Evolutionary conservation across 1,140 invertebrate species (phyloP), one percentile per base, ranked within the genome.

Genomic region (Ceratosolen fusciceps): DNA sequence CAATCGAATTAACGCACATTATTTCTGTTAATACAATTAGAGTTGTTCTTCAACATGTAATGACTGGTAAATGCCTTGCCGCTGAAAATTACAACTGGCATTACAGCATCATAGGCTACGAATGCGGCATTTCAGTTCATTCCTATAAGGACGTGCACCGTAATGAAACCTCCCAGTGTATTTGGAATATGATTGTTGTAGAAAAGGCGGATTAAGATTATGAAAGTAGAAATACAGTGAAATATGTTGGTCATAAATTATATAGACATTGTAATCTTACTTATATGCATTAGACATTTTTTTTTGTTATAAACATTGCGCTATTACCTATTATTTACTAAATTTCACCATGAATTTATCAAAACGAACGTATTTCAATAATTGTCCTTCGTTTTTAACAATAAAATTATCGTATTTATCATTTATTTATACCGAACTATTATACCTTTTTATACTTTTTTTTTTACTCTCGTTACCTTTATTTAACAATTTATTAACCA

Each of bases 11-110:
- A n/a, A n/a, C n/a, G n/a, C n/a, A 21, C 5, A 16, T 21, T 29
- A 24, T 3, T 1, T 67, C 43, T 47, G 5, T 47, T 68, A 26
- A 68, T 26, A 68, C 26, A 24, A 68, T 68, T 71, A 84, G 83
- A 67, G 39, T 84, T 14, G 74, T 84, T 10, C 73, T 84, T 43
- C 60, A 76, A 71, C 77, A 84, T 56, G 60, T 81, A 47, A 84
- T 83, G 83, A 84, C 80, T 26, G 82, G 82, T 12, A 24, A 79
- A 16, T 82, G 82, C 52, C 70, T 84, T 2, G 80, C 83, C 12
- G 77, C 65, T 43, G 83, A 84, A 47, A 54, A 43, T 16, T 39
- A 54, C 14, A 26, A 74, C 12, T 84, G 83, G 83, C 78, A 81
- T 26, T 10, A 47, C 3, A 83, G 80, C 14, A 60, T 84, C 31